phyloP scores from a whole-genome alignment of 2,888 invertebrate genomes.

The Pseudeuparius sepicola region DNA sequence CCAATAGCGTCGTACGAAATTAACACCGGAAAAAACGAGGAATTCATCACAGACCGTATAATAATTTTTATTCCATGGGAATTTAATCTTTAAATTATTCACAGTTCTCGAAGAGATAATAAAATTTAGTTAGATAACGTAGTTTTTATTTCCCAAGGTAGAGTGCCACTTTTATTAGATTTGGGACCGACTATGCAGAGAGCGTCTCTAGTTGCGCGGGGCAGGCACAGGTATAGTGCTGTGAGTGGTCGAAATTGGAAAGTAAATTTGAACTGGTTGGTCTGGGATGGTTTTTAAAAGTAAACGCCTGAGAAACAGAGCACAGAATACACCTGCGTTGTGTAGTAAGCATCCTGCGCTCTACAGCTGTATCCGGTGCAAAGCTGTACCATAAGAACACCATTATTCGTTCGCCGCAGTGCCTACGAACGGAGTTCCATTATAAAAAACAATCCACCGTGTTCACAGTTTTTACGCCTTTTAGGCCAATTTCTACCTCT shows the following conservation, averaged over 20 bases:
- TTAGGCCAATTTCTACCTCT: too few species aligned
- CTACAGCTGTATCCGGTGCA: slow-evolving; percentile 40
- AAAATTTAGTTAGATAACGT: slow-evolving; percentile 21
- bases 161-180: slow-evolving; percentile 1
- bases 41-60: too few species aligned
- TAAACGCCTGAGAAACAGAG: slow-evolving; percentile 34
- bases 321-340: slow-evolving; percentile 38
- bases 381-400: slow-evolving; percentile 35
- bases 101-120: slow-evolving; percentile 14
- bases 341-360: slow-evolving; percentile 35
- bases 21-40: too few species aligned
- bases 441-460: too few species aligned
- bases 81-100: too few species aligned
- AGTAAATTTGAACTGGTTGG: slow-evolving; percentile 31
- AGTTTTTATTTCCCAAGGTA: slow-evolving; percentile 25
- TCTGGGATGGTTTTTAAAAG: slow-evolving; percentile 12
- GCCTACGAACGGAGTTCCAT: too few species aligned
- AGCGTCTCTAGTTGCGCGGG: too few species aligned
- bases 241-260: slow-evolving; percentile 26
- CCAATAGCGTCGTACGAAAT: too few species aligned
- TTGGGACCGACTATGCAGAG: not conserved
- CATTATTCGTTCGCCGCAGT: slow-evolving; percentile 30
- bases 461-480: too few species aligned
- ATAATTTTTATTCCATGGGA: too few species aligned
- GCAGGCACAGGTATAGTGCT: slow-evolving; percentile 23